phyloP scores from a whole-genome alignment of 2,797 vertebrate genomes.

The Molothrus aeneus region DNA sequence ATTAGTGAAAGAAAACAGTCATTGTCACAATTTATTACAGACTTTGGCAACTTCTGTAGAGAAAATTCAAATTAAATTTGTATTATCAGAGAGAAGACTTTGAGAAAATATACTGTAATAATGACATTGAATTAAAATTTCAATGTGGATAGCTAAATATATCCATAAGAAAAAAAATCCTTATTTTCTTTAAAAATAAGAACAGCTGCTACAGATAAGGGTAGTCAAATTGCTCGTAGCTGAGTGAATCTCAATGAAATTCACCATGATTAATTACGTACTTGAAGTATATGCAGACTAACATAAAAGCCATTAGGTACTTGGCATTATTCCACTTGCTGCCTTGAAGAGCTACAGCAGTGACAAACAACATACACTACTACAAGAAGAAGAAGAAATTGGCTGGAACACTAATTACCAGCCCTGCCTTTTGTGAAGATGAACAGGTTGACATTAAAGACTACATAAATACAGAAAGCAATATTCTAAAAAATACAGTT shows the following conservation, averaged over 20 bases:
- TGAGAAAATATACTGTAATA: neutral
- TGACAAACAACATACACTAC: slow-evolving; percentile 28
- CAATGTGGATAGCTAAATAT: neutral
- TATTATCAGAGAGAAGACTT: neutral
- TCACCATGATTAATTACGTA: slow-evolving; percentile 27
- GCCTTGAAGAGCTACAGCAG: neutral
- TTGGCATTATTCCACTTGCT: slow-evolving; percentile 46
- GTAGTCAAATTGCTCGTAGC: neutral
- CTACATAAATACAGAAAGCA: slow-evolving; percentile 4
- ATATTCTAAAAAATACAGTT: neutral
- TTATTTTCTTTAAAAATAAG: slow-evolving; percentile 29
- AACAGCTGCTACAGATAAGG: slow-evolving; percentile 18
- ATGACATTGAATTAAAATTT: slow-evolving; percentile 23
- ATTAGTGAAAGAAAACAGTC: neutral
- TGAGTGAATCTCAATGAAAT: slow-evolving; percentile 2
- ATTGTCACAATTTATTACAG: neutral
- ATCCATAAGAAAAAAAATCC: neutral
- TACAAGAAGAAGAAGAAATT: slow-evolving; percentile 32
- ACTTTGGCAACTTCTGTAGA: neutral
- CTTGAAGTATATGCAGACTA: slow-evolving; percentile 23
- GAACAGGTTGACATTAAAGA: slow-evolving; percentile 25
- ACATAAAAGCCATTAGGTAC: slow-evolving; percentile 34
- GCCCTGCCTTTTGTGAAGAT: neutral
- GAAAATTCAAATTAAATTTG: neutral
- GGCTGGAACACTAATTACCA: slow-evolving; percentile 25